Conservation (phyloP, 2,113 vertebrate species). For the Trogon surrucura region DNA sequence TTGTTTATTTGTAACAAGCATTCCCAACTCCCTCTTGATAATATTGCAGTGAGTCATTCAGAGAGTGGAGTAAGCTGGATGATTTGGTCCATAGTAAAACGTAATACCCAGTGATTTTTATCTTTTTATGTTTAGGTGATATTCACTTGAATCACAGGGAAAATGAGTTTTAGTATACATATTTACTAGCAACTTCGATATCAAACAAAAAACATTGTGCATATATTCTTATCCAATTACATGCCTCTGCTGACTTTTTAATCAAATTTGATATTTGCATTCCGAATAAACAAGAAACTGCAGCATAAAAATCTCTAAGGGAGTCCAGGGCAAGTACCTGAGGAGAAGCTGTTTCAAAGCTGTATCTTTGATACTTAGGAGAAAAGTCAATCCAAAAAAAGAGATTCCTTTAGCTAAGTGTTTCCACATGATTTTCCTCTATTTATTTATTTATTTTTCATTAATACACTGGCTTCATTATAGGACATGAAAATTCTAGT, state of each 20-base stretch:
- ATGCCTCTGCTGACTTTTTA: not conserved
- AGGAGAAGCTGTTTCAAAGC: no score
- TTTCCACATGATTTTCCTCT: not conserved
- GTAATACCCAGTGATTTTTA: not conserved
- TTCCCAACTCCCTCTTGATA: not conserved
- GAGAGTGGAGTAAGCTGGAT: not conserved
- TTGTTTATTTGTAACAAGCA: not conserved
- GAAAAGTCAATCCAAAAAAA: not conserved
- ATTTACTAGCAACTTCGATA: not conserved
- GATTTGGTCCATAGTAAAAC: not conserved
- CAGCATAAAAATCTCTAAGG: not conserved
- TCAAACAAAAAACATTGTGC: not conserved
- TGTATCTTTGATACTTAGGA: not conserved
- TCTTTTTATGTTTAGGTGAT: not conserved
- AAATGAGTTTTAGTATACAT: not conserved
- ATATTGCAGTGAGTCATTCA: not conserved
- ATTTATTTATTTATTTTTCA: not conserved
- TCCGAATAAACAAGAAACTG: slow-evolving; percentile 10
- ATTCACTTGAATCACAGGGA: not conserved
- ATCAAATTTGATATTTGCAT: not conserved
- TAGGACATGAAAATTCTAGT: slow-evolving; percentile 29
- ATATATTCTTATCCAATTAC: not conserved
- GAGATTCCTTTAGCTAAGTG: not conserved
- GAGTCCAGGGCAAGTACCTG: not conserved
- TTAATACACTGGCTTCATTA: slow-evolving; percentile 1